Base-by-base conservation (phyloP, 1,140 invertebrate species). In the Oreohelix idahoensis region DNA sequence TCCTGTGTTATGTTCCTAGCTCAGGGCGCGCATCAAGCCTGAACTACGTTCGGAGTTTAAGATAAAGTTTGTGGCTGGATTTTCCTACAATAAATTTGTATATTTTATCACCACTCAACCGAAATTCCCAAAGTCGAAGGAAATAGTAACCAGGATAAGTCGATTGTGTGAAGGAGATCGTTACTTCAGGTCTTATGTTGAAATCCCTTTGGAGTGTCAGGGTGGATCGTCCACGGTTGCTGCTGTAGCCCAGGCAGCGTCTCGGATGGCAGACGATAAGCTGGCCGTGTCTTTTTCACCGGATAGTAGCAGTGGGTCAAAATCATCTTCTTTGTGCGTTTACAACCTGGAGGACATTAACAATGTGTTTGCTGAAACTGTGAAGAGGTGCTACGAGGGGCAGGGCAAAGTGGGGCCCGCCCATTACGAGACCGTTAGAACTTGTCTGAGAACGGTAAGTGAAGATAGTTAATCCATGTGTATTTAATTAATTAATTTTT, bases 141-240 rank as follows among this genome's bases (percentile, higher is more conserved):
- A 83, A 35, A 69, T 98, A 96, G 96, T 98, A 84, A 98, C 97
- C 35, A 98, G 98, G 92, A 93, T 99, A 85, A 97, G 98, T 8
- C 94, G 98, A 38, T 96, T 99, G n/a, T 99, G 98, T 92, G 96
- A 98, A 87, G 96, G 98, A 89, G 98, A 99, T 92, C 95, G 96
- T 84, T 97, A 98, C 92, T 99, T 98, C 93, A 97, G 98, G 92
- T 99, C 98, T 0, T 99, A 99, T 91, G 98, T 97, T 26, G 98
- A 99, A 94, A 97, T 99, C 84, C 98, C 98, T 1, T 95, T 99
- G 88, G 96, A 98, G 83, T 99, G 98, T 93, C 96, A 96, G 42
- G 95, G 95, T 87, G 94, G 94, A 69, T 95, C 95, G 51, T 95
- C 95, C 36, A 89, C 76, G 95, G 95, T 71, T 91, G 98, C 97